These are phyloP conservation scores for Microplitis mediator DNA, from an alignment of 1,140 invertebrate genomes.

Conservation along the genomic window DNA sequence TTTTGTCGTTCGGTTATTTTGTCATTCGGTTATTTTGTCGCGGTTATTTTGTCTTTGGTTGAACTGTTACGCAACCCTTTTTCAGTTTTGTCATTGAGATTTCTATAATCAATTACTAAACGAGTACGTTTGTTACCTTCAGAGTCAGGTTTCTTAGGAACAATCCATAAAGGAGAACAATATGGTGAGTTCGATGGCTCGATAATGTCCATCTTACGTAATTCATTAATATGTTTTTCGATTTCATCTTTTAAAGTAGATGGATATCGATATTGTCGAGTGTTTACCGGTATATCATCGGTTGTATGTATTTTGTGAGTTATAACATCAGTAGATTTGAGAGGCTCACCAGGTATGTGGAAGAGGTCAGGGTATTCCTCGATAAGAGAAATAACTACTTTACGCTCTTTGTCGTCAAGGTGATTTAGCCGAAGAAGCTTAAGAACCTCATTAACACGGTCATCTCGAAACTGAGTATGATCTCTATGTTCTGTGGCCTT, in stretches of 20 bases:
- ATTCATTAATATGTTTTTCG: conserved; percentile 34
- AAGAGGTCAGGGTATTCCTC: background rate
- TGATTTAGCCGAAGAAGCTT: background rate
- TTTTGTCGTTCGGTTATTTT: no score
- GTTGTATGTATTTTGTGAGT: conserved; percentile 32
- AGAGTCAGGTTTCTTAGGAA: conserved; percentile 32
- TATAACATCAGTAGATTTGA: conserved; percentile 25
- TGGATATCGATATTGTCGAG: conserved; percentile 32
- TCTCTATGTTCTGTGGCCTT: background rate
- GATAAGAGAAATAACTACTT: background rate
- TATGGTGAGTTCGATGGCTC: conserved; percentile 38
- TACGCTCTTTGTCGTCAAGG: background rate
- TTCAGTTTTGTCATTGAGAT: conserved; percentile 36
- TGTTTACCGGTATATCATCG: conserved; percentile 30
- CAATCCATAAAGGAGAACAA: conserved; percentile 18
- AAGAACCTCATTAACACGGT: background rate
- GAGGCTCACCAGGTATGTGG: conserved; percentile 1
- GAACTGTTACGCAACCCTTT: no score
- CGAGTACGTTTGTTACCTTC: conserved; percentile 23
- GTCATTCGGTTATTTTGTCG: no score
- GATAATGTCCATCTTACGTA: conserved; percentile 39
- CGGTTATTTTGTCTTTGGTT: no score
- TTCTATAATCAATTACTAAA: background rate
- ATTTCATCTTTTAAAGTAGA: conserved; percentile 29
- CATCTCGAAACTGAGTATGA: background rate